Base-by-base conservation (phyloP, 2,797 vertebrate species). In the Sternarchorhynchus goeldii region DNA sequence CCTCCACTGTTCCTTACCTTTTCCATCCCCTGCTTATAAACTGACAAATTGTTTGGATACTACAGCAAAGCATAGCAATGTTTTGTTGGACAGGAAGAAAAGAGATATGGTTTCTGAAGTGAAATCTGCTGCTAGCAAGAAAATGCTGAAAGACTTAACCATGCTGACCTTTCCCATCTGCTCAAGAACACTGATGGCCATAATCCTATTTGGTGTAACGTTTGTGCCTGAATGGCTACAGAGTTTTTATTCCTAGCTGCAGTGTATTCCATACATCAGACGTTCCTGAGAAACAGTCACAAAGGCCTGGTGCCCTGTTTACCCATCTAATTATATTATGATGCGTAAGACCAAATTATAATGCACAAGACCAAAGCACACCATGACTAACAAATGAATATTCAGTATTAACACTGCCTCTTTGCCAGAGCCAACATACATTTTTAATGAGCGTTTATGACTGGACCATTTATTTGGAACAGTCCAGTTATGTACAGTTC, bases 101-200 rank as follows among this genome's bases (percentile, higher is more conserved):
- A 50, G 45, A 14, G 45, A 14, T 50, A 3, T 12, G 45, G 45
- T 50, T 50, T 31, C 32, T 36, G n/a, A 59, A 17, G 20, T 5
- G 14, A 39, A 36, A 21, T 25, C n/a, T 70, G 50, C 10, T 32
- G 18, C 53, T 5, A 70, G 50, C 8, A 2, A 70, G 31, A 70
- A 70, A 14, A 20, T 20, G n/a, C 50, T 14, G 39, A 58, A 57
- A 70, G 68, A 36, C 45, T 69, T 69, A 69, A 55, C 68, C 41
- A 70, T n/a, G 32, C 69, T 58, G 69, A 72, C 69, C 53, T 18
- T 34, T 58, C 3, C 68, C 69, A 72, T 72, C 69, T 72, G 69
- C 12, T 58, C 69, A 34, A 56, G 50, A 56, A 70, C 67, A 34
- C 36, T 32, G 57, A 36, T 39, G 32, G 55, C 12, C 69, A 50